Conservation (phyloP, 2,888 invertebrate species). For the Miltochrista miniata region DNA sequence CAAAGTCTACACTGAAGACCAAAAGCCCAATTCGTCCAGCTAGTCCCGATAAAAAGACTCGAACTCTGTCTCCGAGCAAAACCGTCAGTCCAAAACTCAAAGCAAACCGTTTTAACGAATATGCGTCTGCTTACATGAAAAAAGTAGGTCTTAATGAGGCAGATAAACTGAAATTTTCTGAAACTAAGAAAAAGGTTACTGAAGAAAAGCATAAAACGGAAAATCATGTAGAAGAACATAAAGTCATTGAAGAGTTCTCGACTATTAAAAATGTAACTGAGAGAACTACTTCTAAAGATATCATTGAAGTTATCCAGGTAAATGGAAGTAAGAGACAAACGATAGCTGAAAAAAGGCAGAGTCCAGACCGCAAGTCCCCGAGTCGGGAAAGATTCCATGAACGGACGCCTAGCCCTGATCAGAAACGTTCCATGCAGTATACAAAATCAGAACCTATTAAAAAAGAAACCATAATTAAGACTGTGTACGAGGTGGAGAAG, state of each 20-base stretch:
- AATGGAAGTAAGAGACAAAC: constrained; percentile 63
- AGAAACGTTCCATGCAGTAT: constrained; percentile 43
- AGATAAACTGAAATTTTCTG: constrained; percentile 57
- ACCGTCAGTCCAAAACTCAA: constrained; percentile 57
- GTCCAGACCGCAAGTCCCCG: constrained; percentile 40
- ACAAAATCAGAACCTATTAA: constrained; percentile 48
- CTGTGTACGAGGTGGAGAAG: constrained; percentile 59
- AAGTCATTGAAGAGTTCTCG: constrained; percentile 48
- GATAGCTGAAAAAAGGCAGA: constrained; percentile 57
- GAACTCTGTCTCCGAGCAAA: constrained; percentile 68
- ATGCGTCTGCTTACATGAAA: constrained; percentile 78
- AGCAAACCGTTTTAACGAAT: constrained; percentile 71
- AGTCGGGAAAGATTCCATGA: constrained; percentile 49
- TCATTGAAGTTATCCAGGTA: constrained; percentile 53
- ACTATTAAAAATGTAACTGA: constrained; percentile 51
- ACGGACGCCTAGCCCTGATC: constrained; percentile 62
- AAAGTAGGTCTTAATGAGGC: constrained; percentile 69
- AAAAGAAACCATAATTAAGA: constrained; percentile 64
- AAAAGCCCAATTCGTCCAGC: constrained; percentile 60
- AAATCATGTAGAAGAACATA: constrained; percentile 45
- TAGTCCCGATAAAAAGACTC: constrained; percentile 70
- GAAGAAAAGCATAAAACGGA: constrained; percentile 40
- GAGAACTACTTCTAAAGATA: constrained; percentile 60
- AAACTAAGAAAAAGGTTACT: constrained; percentile 50
- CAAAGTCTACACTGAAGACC: constrained; percentile 42